Conservation (phyloP, 2,888 invertebrate genomes). For the Acleris emargana region DNA sequence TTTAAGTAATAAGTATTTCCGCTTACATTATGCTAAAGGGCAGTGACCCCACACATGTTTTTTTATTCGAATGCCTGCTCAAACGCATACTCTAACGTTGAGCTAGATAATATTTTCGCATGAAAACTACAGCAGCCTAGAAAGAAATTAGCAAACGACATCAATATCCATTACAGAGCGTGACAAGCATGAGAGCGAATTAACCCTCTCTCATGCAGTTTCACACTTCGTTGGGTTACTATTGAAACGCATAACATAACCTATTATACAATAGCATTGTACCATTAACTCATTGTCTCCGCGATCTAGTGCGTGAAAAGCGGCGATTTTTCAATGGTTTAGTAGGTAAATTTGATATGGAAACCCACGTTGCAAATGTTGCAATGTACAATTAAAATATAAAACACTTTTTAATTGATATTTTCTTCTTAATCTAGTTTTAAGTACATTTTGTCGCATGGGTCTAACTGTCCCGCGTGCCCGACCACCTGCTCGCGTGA, state of each 20-base stretch:
- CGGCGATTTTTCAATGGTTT: slow-evolving; percentile 33
- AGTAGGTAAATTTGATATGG: slow-evolving; percentile 35
- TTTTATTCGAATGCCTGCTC: too few relatives aligned
- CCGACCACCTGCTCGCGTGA: too few relatives aligned
- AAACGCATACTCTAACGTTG: too few relatives aligned
- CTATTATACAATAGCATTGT: slow-evolving; percentile 35
- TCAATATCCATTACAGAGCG: neutral
- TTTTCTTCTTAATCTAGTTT: too few relatives aligned
- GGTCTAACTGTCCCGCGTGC: too few relatives aligned
- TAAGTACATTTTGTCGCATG: too few relatives aligned
- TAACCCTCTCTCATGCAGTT: slow-evolving; percentile 38
- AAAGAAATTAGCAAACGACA: neutral
- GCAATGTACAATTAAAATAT: slow-evolving; percentile 2
- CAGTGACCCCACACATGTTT: too few relatives aligned
- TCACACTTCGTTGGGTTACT: slow-evolving; percentile 36
- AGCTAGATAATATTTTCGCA: too few relatives aligned
- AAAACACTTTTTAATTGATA: too few relatives aligned
- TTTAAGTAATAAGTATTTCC: too few relatives aligned
- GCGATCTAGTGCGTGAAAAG: slow-evolving; percentile 36
- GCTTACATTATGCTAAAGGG: too few relatives aligned
- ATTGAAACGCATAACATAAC: slow-evolving; percentile 27
- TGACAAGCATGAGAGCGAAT: slow-evolving; percentile 31
- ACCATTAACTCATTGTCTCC: slow-evolving; percentile 24
- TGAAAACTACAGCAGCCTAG: too few relatives aligned
- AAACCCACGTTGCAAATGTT: slow-evolving; percentile 17